Percentiles rank a stretch among this genome's conserved stretches.
These are phyloP conservation scores for Drosophila pachea DNA, from an alignment of 1,140 invertebrate genomes.

Conservation along the genomic window DNA sequence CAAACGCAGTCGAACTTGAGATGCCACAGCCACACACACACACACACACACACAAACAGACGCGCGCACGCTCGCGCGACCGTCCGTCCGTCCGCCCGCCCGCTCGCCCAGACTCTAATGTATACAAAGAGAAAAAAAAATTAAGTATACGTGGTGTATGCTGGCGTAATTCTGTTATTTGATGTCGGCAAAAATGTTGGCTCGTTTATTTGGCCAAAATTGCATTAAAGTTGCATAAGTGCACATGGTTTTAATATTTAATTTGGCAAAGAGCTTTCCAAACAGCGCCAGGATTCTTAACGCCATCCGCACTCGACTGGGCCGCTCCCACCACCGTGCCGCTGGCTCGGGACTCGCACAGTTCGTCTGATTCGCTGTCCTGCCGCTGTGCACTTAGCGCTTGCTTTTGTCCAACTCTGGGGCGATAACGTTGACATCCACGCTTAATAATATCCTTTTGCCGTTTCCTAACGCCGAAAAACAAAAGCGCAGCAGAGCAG, in stretches of 20 bases:
- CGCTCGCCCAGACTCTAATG: no score
- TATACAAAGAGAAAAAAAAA: constrained; percentile 12
- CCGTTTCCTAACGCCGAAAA: constrained; percentile 54
- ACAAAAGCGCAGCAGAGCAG: constrained; percentile 60
- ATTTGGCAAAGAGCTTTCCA: constrained; percentile 76
- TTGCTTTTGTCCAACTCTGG: constrained; percentile 47
- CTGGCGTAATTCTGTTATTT: constrained; percentile 40
- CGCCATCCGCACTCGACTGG: constrained; percentile 17
- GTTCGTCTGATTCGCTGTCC: constrained; percentile 36
- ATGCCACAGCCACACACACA: constrained; percentile 18
- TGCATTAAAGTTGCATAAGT: constrained; percentile 78
- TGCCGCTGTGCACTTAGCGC: constrained; percentile 50
- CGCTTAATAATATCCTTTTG: constrained; percentile 74
- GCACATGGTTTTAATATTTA: constrained; percentile 78
- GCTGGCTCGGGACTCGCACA: neutral
- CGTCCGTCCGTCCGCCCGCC: no score
- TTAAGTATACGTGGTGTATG: constrained; percentile 57
- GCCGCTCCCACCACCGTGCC: neutral
- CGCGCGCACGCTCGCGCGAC: constrained; percentile 6
- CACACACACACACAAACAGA: constrained; percentile 22
- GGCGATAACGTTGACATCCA: constrained; percentile 72
- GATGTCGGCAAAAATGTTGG: constrained; percentile 37
- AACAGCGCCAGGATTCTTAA: constrained; percentile 39
- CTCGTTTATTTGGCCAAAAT: constrained; percentile 71
- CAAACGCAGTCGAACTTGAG: constrained; percentile 24